A percentile compares a stretch with the other conserved stretches of the same genome.
Evolutionary conservation across 1,140 invertebrate genomes (phyloP).

Genomic region (Bombus polaris): DNA sequence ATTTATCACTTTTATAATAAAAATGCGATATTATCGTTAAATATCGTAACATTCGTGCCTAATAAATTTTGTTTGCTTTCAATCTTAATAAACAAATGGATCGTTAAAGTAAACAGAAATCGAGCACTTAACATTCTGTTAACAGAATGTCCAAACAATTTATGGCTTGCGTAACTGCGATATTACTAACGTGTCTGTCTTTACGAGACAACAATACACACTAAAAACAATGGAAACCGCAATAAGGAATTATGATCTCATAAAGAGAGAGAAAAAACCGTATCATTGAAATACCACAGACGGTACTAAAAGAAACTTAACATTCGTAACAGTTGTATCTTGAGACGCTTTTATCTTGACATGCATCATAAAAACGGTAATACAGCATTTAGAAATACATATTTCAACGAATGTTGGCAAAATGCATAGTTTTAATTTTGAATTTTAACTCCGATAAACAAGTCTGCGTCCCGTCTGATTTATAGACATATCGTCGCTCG

Average conservation of each 20-base stretch:
- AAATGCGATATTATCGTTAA: neutral
- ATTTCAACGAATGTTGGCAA: conserved; percentile 6
- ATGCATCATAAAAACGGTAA: neutral
- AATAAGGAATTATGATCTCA: neutral
- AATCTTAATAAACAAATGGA: neutral
- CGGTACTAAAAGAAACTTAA: neutral
- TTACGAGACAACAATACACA: neutral
- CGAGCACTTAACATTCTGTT: neutral
- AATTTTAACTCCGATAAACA: neutral
- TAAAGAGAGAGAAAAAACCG: neutral
- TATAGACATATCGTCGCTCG: neutral
- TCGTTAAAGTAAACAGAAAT: neutral
- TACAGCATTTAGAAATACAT: neutral
- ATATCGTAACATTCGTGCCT: no score
- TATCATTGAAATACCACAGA: neutral
- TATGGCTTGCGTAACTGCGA: neutral
- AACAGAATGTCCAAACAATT: conserved; percentile 11
- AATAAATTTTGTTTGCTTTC: conserved; percentile 2
- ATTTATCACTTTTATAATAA: neutral
- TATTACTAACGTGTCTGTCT: no score
- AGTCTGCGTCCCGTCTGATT: neutral
- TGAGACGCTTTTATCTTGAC: no score
- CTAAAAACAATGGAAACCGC: neutral
- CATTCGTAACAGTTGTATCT: neutral
- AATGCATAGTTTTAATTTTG: neutral